Conservation (phyloP, 2,113 vertebrate species). For the Ptychochromis oligacanthus region DNA sequence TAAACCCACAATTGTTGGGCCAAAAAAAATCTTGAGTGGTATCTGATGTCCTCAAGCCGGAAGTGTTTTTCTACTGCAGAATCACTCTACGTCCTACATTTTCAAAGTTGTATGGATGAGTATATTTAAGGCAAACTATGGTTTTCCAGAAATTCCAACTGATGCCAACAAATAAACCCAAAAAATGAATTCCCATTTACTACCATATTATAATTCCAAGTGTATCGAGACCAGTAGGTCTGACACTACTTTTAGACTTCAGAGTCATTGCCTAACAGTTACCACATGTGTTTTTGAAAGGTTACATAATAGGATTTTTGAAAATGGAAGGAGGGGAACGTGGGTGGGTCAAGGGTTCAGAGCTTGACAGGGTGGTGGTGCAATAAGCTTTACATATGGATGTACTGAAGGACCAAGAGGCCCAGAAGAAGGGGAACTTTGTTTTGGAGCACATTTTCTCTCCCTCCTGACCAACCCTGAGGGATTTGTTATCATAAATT, state of each 20-base stretch:
- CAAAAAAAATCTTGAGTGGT: background rate
- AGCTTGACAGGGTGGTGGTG: background rate
- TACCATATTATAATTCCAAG: no score
- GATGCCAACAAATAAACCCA: no score
- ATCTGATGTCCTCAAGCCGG: background rate
- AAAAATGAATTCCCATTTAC: no score
- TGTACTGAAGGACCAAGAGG: background rate
- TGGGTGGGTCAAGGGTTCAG: background rate
- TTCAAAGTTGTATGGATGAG: background rate
- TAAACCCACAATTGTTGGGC: background rate
- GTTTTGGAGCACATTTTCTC: background rate
- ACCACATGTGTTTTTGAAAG: background rate
- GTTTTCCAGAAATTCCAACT: no score
- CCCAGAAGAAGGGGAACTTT: background rate
- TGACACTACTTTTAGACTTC: background rate
- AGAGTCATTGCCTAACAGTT: background rate
- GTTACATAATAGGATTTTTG: slow-evolving; percentile 14
- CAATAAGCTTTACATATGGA: background rate
- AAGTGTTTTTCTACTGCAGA: background rate
- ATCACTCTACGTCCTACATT: background rate
- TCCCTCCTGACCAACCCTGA: background rate
- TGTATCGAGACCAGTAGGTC: no score
- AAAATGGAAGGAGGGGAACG: background rate
- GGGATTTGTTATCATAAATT: background rate
- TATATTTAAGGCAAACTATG: background rate